These are phyloP conservation scores for Ceriagrion tenellum DNA, from an alignment of 2,888 invertebrate genomes.

Conservation along the genomic window DNA sequence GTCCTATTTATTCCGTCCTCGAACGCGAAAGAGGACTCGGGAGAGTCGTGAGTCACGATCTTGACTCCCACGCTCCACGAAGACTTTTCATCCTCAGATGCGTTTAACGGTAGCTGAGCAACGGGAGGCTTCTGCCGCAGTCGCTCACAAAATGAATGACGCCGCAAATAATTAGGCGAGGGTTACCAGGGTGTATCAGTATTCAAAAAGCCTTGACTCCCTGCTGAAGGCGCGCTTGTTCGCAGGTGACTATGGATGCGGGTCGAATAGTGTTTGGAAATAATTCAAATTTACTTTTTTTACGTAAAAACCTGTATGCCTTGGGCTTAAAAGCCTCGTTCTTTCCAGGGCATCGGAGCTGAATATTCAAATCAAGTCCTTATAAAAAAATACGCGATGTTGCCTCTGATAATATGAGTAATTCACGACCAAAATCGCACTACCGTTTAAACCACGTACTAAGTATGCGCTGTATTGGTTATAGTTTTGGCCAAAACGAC, in stretches of 20 bases:
- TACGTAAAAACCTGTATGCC: no score
- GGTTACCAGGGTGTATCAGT: neutral
- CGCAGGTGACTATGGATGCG: neutral
- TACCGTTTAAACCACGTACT: no score
- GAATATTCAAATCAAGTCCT: no score
- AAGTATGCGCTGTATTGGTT: no score
- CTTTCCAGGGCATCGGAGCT: no score
- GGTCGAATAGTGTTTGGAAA: neutral
- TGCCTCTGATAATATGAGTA: no score
- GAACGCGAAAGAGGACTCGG: neutral
- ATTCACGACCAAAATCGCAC: no score
- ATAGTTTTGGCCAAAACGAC: no score
- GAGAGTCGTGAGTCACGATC: neutral
- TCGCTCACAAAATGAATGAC: neutral
- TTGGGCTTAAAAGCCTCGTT: no score
- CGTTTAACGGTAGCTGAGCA: neutral
- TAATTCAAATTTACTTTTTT: no score
- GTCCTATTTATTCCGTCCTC: neutral
- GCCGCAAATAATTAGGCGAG: neutral
- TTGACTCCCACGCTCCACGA: neutral
- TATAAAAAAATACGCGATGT: no score
- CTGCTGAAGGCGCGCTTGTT: neutral
- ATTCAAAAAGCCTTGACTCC: neutral
- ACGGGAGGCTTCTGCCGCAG: neutral
- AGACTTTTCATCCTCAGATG: neutral